phyloP scores from a whole-genome alignment of 2,797 vertebrate species.

The Mormyrops attenuatus region DNA sequence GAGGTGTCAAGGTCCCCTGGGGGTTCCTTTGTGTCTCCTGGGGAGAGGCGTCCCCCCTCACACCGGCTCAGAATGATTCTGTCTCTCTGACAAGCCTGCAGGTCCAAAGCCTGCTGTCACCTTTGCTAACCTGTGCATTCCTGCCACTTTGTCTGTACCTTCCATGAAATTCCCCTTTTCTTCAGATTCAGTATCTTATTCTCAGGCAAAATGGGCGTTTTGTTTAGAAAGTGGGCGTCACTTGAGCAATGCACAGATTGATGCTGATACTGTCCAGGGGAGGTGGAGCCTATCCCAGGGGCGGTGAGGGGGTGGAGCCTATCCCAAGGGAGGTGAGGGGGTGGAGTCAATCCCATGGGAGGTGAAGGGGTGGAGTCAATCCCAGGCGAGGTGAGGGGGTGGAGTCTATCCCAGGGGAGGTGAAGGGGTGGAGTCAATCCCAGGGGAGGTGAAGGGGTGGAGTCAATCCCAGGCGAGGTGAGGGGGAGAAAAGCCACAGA shows the following conservation, averaged over 20 bases:
- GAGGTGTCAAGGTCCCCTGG: neutral
- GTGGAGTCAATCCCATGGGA: no score
- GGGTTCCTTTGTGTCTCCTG: neutral
- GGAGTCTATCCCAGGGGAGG: neutral
- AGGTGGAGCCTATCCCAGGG: no score
- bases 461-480: neutral
- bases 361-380: neutral
- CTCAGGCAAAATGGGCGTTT: neutral
- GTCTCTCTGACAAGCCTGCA: neutral
- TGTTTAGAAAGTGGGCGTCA: neutral
- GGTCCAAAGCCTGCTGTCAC: neutral
- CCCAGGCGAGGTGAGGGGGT: neutral
- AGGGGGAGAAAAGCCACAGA: no score
- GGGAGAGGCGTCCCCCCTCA: neutral
- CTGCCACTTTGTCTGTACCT: neutral
- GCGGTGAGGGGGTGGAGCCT: no score
- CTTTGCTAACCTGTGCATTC: neutral
- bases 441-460: neutral
- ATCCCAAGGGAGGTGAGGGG: no score
- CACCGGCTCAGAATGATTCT: neutral
- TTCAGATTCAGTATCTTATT: neutral
- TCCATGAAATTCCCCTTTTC: neutral
- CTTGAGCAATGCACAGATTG: neutral
- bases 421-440: neutral
- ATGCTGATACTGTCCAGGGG: neutral